Conservation (phyloP, 2,888 invertebrate species). For the Drosophila merina region DNA sequence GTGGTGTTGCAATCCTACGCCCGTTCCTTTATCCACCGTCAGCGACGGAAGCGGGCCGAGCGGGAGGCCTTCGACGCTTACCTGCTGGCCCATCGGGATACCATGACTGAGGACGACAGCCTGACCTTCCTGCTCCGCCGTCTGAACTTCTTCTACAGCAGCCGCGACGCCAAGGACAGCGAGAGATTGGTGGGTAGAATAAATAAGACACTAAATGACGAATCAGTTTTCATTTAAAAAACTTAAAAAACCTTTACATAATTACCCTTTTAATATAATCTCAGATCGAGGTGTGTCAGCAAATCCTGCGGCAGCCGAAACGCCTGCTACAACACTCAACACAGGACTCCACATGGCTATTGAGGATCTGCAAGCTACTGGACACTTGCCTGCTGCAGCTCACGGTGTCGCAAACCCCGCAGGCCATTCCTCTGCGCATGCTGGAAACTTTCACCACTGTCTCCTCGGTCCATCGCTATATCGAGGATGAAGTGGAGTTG, state of each 20-base stretch:
- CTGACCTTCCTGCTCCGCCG: constrained; percentile 86
- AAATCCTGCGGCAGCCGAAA: constrained; percentile 80
- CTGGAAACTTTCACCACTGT: constrained; percentile 90
- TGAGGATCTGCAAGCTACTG: constrained; percentile 82
- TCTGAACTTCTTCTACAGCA: constrained; percentile 90
- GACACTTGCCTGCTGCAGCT: constrained; percentile 82
- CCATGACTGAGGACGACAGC: constrained; percentile 84
- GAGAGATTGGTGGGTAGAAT: constrained; percentile 86
- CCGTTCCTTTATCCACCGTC: constrained; percentile 89
- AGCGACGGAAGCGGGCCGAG: constrained; percentile 87
- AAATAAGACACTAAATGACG: neutral
- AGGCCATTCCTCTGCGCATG: constrained; percentile 91
- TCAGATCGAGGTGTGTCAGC: constrained; percentile 82
- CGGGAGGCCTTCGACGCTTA: constrained; percentile 89
- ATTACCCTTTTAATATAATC: no score
- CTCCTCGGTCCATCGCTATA: constrained; percentile 80
- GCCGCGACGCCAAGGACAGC: constrained; percentile 86
- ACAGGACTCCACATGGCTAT: constrained; percentile 79
- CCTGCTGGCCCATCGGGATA: constrained; percentile 82
- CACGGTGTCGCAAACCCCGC: constrained; percentile 76
- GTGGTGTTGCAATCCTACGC: constrained; percentile 92
- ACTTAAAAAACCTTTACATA: no score
- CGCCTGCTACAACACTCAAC: constrained; percentile 81
- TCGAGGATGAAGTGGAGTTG: constrained; percentile 76
- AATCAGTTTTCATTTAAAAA: no score